Percentiles rank a stretch among this genome's conserved stretches.
Conservation (phyloP, 2,797 vertebrate species). For the Pangasius djambal region DNA sequence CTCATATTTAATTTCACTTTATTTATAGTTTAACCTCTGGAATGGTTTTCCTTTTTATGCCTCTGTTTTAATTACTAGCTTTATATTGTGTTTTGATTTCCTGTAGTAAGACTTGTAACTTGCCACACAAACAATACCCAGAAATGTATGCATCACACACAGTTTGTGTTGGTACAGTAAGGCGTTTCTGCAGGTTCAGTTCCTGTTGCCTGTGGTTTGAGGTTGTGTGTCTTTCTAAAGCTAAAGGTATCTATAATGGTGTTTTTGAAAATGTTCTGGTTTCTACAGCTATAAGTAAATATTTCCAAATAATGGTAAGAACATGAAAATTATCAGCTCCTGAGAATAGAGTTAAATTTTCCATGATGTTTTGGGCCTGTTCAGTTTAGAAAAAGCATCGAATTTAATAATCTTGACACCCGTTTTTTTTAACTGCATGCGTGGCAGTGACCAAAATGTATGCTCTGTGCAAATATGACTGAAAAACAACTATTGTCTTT, state of each 20-base stretch:
- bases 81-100: not conserved
- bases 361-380: not conserved
- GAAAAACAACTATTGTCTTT: not conserved
- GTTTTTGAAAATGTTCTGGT: not conserved
- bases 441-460: not conserved
- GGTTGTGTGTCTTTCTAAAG: not conserved
- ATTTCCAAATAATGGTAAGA: not conserved
- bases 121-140: not conserved
- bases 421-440: not conserved
- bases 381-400: not conserved
- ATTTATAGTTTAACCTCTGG: not conserved
- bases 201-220: conserved; percentile 10
- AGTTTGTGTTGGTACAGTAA: not conserved
- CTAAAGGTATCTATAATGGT: not conserved
- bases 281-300: not conserved
- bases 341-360: not conserved
- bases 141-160: not conserved
- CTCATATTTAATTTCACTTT: not conserved
- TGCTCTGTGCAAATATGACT: not conserved
- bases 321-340: not conserved
- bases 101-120: not conserved
- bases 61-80: not conserved
- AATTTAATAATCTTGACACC: not conserved
- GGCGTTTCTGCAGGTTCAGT: not conserved
- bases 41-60: not conserved